Base-by-base conservation (phyloP, 2,888 invertebrate species). In the Athalia cordata region DNA sequence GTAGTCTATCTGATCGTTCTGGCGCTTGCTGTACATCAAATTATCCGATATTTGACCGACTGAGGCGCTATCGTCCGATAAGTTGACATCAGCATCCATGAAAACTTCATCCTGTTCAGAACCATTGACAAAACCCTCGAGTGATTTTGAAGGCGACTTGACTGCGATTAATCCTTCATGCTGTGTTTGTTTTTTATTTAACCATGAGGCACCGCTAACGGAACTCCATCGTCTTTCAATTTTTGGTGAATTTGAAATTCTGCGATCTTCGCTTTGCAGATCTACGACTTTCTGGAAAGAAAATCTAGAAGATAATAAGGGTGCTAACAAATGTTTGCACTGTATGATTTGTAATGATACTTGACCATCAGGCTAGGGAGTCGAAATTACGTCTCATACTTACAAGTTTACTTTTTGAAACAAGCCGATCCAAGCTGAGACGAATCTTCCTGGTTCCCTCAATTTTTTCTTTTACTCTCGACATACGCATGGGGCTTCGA, bases 141-240 rank as follows among this genome's bases (percentile, higher is more conserved):
- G 70, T 50, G 81, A 84, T 61, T 82, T 83, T 13, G 80, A 70
- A 79, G 78, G 79, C 3, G 83, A 11, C 11, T n/a, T 6, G 6
- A 11, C n/a, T 9, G 8, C 57, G 5, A 57, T 11, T 4, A 59
- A 9, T 5, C 43, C 15, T 3, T 72, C 72, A 15, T 57, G 47
- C 15, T 11, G 11, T 57, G 9, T 59, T 3, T 82, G 83, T 29
- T 86, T 85, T 52, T 85, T 86, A 77, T 85, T 84, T 9, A 83
- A 81, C 50, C 88, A 87, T 2, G 89, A 88, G 3, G 89, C 88
- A 67, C 89, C 88, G 79, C 89, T 91, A n/a, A 92, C 91, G 9
- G 91, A 91, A 80, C 93, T 93, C 93, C 93, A 93, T 64, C 93
- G 90, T 66, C 92, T 88, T 86, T 92, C 92, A 79, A 91, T 87